Evolutionary conservation across 2,888 invertebrate species (phyloP), one percentile per base, ranked within the genome.

Genomic region (Matsumyia berberina): DNA sequence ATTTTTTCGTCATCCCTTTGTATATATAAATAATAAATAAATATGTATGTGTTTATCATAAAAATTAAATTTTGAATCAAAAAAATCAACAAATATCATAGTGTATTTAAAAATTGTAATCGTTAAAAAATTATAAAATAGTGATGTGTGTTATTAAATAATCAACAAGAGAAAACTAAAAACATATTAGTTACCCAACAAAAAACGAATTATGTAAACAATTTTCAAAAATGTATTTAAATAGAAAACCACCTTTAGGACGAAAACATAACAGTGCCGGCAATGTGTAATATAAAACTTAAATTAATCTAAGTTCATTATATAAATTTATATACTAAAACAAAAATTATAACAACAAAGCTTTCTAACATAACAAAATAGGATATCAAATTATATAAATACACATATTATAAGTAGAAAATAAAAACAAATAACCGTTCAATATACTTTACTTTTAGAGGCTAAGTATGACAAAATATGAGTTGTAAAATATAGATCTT

Each of bases 201-300:
- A 39, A 55, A 67, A 78, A 39, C 60, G 58, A 82, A 67, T 53
- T 73, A 69, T 73, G 73, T 78, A 69, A 83, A 79, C 67, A 53
- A 39, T 78, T 49, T 24, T 24, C 24, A 24, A 24, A 73, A 79
- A 69, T 76, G 64, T 31, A 51, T 74, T 79, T n/a, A n/a, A 79
- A 79, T 58, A 60, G 72, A 82, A 55, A 79, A 83, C 78, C 83
- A 78, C 83, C 79, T 83, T 78, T 83, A 83, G 79, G 33, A 74
- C 74, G 60, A 62, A 70, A 83, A 58, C 35, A 57, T 44, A 35
- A 33, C 76, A 87, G 88, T 88, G 89, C 89, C 89, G 89, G 89
- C 87, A 88, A 88, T 87, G 89, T 89, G 89, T 89, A 89, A 89
- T 89, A 89, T 86, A 86, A 85, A 87, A 79, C 60, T 67, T 81